Evolutionary conservation across 2,113 vertebrate genomes (phyloP).

Genomic region (Eretmochelys imbricata): DNA sequence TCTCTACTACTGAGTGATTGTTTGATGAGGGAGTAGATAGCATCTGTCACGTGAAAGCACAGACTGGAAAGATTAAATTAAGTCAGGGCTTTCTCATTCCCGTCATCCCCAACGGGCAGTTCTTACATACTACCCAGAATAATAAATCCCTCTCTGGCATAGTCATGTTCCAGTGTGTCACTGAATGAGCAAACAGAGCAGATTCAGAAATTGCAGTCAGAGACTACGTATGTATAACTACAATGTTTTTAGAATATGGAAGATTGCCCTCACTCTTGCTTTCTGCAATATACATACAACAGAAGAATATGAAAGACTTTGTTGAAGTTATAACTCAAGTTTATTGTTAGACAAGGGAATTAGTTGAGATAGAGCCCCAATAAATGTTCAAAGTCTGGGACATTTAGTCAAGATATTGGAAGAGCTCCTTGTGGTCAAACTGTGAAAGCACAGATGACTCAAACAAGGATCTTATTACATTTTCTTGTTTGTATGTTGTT

Average conservation of each 20-base stretch:
- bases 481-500: constrained; percentile 31
- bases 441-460: constrained; percentile 52
- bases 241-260: background rate
- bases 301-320: background rate
- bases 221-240: background rate
- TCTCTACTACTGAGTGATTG: background rate
- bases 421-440: constrained; percentile 65
- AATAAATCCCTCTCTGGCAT: constrained; percentile 8
- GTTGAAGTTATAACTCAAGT: background rate
- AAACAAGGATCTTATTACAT: constrained; percentile 35
- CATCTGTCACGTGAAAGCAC: constrained; percentile 40
- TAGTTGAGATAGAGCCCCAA: background rate
- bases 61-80: constrained; percentile 11
- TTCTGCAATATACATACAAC: background rate
- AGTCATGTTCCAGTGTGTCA: background rate
- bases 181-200: background rate
- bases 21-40: constrained; percentile 3
- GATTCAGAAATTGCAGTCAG: background rate
- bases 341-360: background rate
- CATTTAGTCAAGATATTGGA: constrained; percentile 6
- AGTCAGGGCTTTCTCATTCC: background rate
- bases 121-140: background rate
- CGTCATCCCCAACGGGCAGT: background rate
- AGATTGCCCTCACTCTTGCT: background rate
- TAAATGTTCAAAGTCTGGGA: background rate